Conservation (phyloP, 2,888 invertebrate genomes). For the Fragum fragum region DNA sequence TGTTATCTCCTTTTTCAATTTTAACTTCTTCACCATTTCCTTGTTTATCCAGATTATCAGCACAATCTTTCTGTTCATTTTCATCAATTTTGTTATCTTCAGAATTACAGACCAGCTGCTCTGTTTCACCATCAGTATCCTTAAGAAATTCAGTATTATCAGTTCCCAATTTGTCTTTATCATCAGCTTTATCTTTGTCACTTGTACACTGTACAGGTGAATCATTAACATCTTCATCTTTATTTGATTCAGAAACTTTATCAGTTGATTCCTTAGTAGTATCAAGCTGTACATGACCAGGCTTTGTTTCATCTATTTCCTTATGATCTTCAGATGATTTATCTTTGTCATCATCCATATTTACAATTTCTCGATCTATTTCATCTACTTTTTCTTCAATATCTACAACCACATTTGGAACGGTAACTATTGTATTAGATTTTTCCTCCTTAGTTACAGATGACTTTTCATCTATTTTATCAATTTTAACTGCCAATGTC, state of each 20-base stretch:
- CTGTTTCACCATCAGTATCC: not conserved
- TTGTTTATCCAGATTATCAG: not conserved
- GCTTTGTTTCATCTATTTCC: not conserved
- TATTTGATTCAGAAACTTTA: too few relatives aligned
- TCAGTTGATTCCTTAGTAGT: too few relatives aligned
- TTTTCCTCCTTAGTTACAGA: not conserved
- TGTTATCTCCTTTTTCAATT: not conserved
- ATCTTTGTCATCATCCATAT: slow-evolving; percentile 13
- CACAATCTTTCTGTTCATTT: not conserved
- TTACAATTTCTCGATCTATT: too few relatives aligned
- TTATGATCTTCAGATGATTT: not conserved
- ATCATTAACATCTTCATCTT: not conserved
- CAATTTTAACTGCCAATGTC: not conserved
- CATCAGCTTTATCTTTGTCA: not conserved
- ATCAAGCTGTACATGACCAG: too few relatives aligned
- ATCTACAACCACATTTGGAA: not conserved
- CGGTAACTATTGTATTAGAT: not conserved
- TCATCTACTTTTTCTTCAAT: not conserved
- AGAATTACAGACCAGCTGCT: not conserved
- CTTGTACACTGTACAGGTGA: not conserved
- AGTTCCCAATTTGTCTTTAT: not conserved
- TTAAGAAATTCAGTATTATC: not conserved
- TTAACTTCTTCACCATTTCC: not conserved
- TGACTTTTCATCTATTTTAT: not conserved
- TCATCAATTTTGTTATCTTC: slow-evolving; percentile 8